phyloP scores from a whole-genome alignment of 2,113 vertebrate species.

The Crotophaga sulcirostris region DNA sequence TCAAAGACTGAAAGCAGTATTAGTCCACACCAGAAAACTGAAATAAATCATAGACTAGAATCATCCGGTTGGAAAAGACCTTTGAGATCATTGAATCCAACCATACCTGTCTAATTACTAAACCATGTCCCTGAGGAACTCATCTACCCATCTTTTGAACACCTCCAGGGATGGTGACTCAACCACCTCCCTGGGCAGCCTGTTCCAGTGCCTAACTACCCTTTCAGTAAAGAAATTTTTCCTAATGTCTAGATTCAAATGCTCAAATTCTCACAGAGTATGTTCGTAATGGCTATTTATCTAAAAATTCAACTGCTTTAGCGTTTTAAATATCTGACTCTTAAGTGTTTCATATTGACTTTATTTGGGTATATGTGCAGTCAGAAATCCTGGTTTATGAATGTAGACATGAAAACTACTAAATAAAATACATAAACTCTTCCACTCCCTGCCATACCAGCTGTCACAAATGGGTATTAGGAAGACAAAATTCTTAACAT shows the following conservation, averaged over 20 bases:
- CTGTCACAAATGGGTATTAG: not conserved
- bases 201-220: too few relatives aligned
- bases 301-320: not conserved
- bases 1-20: not conserved
- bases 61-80: too few relatives aligned
- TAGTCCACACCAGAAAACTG: not conserved
- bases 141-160: too few relatives aligned
- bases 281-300: not conserved
- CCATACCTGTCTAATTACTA: too few relatives aligned
- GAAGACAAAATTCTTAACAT: not conserved
- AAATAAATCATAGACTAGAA: too few relatives aligned
- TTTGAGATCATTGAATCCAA: too few relatives aligned
- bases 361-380: not conserved
- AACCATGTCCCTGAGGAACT: too few relatives aligned
- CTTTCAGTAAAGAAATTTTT: too few relatives aligned
- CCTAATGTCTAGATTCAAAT: too few relatives aligned
- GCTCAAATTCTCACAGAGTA: not conserved
- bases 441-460: not conserved
- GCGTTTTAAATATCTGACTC: not conserved
- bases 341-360: not conserved
- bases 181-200: too few relatives aligned
- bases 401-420: not conserved
- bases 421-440: not conserved
- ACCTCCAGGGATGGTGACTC: too few relatives aligned
- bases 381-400: accelerated